These are phyloP conservation scores for Arenaria interpres DNA, from an alignment of 2,113 vertebrate species.

Conservation along the genomic window DNA sequence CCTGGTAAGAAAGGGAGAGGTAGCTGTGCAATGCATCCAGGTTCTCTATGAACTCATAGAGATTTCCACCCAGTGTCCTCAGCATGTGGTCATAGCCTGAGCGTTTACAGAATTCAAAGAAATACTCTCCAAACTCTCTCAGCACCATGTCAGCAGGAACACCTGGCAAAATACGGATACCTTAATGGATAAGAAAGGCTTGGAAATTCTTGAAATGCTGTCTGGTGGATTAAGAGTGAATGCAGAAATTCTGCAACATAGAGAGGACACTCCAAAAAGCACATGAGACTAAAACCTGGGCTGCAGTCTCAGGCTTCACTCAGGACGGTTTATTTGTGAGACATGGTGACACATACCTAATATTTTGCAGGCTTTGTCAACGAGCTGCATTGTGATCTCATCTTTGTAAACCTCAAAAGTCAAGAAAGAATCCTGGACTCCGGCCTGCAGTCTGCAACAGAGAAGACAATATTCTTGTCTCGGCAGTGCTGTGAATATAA, in stretches of 20 bases:
- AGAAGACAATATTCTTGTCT: not conserved
- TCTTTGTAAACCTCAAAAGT: conserved; percentile 80
- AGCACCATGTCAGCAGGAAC: conserved; percentile 74
- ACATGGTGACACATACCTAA: conserved; percentile 62
- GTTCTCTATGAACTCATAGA: conserved; percentile 84
- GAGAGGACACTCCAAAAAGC: not conserved
- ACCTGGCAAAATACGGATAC: conserved; percentile 61
- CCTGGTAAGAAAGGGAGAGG: conserved; percentile 83
- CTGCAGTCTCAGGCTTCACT: not conserved
- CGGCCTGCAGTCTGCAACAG: conserved; percentile 69
- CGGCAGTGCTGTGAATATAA: not conserved
- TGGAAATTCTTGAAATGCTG: not conserved
- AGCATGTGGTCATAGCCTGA: conserved; percentile 85
- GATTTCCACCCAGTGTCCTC: conserved; percentile 80
- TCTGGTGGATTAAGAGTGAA: not conserved
- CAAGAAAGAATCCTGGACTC: conserved; percentile 78
- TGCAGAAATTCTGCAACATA: not conserved
- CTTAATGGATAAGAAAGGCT: not conserved
- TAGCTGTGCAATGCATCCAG: conserved; percentile 82
- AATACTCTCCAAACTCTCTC: conserved; percentile 82
- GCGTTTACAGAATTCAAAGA: conserved; percentile 84
- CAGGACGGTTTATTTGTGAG: not conserved
- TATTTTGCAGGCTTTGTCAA: conserved; percentile 78
- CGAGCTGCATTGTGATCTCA: conserved; percentile 77
- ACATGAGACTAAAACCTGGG: not conserved